These are phyloP conservation scores for Colletes gigas DNA, from an alignment of 1,140 invertebrate species.

Conservation along the genomic window DNA sequence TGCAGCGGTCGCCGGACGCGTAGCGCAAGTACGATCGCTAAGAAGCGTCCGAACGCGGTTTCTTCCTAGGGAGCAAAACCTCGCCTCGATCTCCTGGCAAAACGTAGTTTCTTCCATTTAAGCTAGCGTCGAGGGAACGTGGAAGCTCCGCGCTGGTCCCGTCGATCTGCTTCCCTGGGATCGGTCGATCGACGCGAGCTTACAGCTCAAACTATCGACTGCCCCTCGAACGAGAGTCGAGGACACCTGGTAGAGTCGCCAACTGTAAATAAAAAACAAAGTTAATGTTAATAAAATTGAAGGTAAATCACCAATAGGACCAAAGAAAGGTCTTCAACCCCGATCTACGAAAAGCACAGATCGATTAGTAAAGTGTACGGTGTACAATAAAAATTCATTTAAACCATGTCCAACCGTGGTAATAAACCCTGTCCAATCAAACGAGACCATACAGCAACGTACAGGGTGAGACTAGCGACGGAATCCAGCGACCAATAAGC, in stretches of 20 bases:
- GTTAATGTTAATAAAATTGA: too few relatives aligned
- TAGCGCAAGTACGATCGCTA: slow-evolving; percentile 8
- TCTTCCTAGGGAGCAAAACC: slow-evolving; percentile 27
- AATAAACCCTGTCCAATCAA: slow-evolving; percentile 24
- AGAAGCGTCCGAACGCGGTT: slow-evolving; percentile 7
- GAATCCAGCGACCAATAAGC: slow-evolving; percentile 55
- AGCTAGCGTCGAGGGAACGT: neutral
- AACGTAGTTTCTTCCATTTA: slow-evolving; percentile 14
- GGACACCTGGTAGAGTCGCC: too few relatives aligned
- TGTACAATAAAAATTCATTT: too few relatives aligned
- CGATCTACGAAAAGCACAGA: too few relatives aligned
- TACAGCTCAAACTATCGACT: neutral
- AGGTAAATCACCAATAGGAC: too few relatives aligned
- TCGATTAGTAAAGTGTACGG: too few relatives aligned
- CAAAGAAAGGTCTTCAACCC: too few relatives aligned
- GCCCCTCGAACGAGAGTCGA: too few relatives aligned
- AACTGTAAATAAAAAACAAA: too few relatives aligned
- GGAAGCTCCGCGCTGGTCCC: neutral
- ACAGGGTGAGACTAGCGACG: slow-evolving; percentile 12
- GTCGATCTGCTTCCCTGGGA: neutral
- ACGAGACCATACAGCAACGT: too few relatives aligned
- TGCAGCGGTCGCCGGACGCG: neutral
- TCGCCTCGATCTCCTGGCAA: neutral
- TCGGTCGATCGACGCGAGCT: neutral
- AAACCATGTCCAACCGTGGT: neutral